phyloP scores from a whole-genome alignment of 1,140 invertebrate genomes.

The Popillia japonica region DNA sequence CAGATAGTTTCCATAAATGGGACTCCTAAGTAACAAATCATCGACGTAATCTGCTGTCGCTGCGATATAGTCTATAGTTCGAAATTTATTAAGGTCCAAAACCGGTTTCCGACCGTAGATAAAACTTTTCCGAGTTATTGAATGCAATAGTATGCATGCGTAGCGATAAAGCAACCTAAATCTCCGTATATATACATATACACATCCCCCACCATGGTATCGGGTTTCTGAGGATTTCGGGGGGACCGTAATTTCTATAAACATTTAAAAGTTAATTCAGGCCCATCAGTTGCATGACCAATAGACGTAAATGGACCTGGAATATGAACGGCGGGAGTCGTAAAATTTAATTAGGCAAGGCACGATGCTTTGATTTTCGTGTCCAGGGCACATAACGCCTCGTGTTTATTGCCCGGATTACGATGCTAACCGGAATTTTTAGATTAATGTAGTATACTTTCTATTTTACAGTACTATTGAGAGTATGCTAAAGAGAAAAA shows the following conservation, averaged over 20 bases:
- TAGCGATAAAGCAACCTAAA: background rate
- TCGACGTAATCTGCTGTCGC: background rate
- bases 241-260: background rate
- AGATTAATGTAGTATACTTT: background rate
- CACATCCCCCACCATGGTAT: background rate
- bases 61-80: background rate
- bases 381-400: background rate
- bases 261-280: background rate
- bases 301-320: background rate
- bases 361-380: background rate
- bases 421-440: conserved; percentile 1
- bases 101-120: background rate
- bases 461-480: background rate
- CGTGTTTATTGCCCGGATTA: conserved; percentile 4
- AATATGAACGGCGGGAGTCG: background rate
- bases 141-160: background rate
- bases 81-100: conserved; percentile 1
- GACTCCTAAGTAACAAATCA: background rate
- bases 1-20: background rate
- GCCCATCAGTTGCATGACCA: background rate
- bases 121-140: conserved; percentile 10
- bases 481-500: background rate
- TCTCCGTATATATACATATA: background rate
- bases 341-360: background rate
- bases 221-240: background rate